These are phyloP conservation scores for Epiblema foenella DNA, from an alignment of 2,888 invertebrate species.

Conservation along the genomic window DNA sequence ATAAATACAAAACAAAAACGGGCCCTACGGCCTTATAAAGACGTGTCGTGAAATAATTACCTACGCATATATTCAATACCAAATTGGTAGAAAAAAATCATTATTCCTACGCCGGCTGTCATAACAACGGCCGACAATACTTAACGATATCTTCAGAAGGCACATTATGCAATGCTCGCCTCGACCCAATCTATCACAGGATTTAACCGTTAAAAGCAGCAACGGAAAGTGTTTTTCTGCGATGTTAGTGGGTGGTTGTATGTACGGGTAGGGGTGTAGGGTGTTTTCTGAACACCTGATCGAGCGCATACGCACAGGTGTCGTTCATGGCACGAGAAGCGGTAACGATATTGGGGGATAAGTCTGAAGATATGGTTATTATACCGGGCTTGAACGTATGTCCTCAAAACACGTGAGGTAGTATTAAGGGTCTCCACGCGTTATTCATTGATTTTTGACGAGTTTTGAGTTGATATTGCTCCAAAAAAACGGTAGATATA, in stretches of 20 bases:
- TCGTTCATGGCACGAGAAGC: slow-evolving; percentile 49
- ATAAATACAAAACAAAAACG: slow-evolving; percentile 8
- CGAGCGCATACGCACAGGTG: slow-evolving; percentile 67
- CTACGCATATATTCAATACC: slow-evolving; percentile 16
- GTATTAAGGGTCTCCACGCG: no score
- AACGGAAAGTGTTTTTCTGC: slow-evolving; percentile 47
- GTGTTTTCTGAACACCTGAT: slow-evolving; percentile 64
- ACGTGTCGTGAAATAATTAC: slow-evolving; percentile 45
- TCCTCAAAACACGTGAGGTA: no score
- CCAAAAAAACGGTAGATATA: no score
- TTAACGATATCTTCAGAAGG: background rate
- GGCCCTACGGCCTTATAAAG: slow-evolving; percentile 36
- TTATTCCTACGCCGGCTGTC: slow-evolving; percentile 9
- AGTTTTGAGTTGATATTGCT: no score
- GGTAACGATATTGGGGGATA: slow-evolving; percentile 50
- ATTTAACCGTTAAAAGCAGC: slow-evolving; percentile 14
- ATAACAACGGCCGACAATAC: background rate
- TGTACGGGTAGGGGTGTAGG: slow-evolving; percentile 46
- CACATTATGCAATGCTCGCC: background rate
- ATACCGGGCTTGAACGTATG: background rate
- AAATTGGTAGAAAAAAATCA: slow-evolving; percentile 31
- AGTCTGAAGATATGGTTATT: slow-evolving; percentile 50
- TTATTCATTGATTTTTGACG: no score
- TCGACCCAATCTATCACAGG: background rate
- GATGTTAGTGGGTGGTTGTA: slow-evolving; percentile 21